Base-by-base conservation (phyloP, 2,113 vertebrate species). In the Xyrauchen texanus region DNA sequence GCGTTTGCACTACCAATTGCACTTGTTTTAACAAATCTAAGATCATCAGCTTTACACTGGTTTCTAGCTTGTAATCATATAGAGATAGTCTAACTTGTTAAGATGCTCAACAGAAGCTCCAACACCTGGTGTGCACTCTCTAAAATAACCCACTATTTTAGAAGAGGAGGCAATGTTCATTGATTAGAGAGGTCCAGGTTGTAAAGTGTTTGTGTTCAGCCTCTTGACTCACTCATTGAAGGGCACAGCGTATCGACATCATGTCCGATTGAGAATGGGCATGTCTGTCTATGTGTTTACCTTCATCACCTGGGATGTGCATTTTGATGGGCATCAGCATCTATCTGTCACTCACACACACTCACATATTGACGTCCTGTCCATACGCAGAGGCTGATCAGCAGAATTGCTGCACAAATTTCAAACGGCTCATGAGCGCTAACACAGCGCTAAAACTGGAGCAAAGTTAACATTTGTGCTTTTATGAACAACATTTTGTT, bases 91-190 rank as follows among this genome's bases (percentile, higher is more conserved):
- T 7, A 52, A 65, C 42, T 76, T 76, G 61, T 76, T 55, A 49
- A 45, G 62, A 42, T 76, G 16, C 60, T 65, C 73, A n/a, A 61
- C 9, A 44, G 61, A 51, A 62, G 45, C 71, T 61, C 58, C 57
- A 34, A 42, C 73, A 76, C 73, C 74, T 65, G 74, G 49, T 76
- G 74, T 76, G 74, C 62, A 9, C 74, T 65, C 62, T 76, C 64
- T 44, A 64, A 76, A 76, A 53, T 49, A 65, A 34, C 61, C 74
- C 62, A 65, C 62, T 44, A 4, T 76, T 65, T 65, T 3, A 65
- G 9, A 66, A 65, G 44, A n/a, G 62, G 16, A 68, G 53, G 64
- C 64, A 42, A 5, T 52, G 64, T 58, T 75, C 64, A 75, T 76
- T 69, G 46, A 74, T 81, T 34, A 34, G 21, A 62, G 63, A 68